Percentiles rank a stretch among this genome's conserved stretches.
Conservation (phyloP, 2,113 vertebrate genomes). For the Albula goreensis region DNA sequence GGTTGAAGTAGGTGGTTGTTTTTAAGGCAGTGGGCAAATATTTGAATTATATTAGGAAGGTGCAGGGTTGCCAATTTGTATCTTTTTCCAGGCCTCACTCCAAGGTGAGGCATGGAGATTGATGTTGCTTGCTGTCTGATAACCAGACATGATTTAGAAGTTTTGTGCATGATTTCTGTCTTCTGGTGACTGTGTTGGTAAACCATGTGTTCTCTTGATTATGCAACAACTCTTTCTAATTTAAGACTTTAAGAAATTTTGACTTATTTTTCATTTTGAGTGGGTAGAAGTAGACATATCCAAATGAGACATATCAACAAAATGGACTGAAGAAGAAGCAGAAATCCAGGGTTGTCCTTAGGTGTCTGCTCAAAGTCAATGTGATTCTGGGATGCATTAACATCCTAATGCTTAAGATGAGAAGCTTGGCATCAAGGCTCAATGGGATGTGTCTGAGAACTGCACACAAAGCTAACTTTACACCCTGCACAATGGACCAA, state of each 20-base stretch:
- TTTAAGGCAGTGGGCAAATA: constrained; percentile 24
- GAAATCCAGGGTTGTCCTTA: not conserved
- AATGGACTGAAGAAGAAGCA: not conserved
- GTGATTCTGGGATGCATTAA: constrained; percentile 1
- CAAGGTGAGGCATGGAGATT: not conserved
- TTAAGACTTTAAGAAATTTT: not conserved
- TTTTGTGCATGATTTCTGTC: not conserved
- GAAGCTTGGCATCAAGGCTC: constrained; percentile 28
- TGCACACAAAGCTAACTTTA: constrained; percentile 47
- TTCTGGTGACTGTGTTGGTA: not conserved
- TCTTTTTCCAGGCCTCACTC: not conserved
- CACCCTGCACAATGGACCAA: constrained; percentile 45
- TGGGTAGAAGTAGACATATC: not conserved
- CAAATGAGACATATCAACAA: not conserved
- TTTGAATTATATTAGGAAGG: constrained; percentile 28
- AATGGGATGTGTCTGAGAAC: constrained; percentile 23
- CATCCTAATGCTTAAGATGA: constrained; percentile 1
- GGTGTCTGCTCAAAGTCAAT: constrained; percentile 3
- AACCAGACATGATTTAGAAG: not conserved
- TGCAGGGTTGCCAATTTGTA: not conserved
- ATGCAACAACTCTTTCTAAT: not conserved
- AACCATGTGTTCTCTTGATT: not conserved
- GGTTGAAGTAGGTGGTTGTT: constrained; percentile 18
- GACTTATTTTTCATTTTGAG: not conserved
- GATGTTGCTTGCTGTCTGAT: not conserved